Conservation (phyloP, 2,888 invertebrate species). For the Hirtodrosophila cameraria region DNA sequence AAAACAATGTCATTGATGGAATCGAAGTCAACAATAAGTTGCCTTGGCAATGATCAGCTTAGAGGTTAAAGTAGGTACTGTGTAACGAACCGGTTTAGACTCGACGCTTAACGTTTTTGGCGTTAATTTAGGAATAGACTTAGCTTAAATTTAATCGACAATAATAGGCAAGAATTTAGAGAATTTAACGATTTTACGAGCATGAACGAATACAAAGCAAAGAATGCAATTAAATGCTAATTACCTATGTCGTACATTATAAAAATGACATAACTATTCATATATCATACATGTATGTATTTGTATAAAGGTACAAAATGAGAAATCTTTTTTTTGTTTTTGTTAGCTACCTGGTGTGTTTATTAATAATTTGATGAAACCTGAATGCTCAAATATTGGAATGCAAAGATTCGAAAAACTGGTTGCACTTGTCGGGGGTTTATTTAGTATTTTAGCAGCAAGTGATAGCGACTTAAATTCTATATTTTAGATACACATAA, state of each 20-base stretch:
- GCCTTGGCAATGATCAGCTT: constrained; percentile 35
- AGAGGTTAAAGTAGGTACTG: constrained; percentile 24
- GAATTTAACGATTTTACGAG: too few species aligned
- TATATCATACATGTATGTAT: not conserved
- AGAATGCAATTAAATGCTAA: constrained; percentile 54
- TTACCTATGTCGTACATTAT: constrained; percentile 1
- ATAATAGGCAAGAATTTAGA: constrained; percentile 24
- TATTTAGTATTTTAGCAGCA: too few species aligned
- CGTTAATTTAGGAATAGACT: constrained; percentile 36
- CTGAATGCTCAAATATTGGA: constrained; percentile 34
- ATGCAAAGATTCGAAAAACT: constrained; percentile 43
- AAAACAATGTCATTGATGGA: not conserved
- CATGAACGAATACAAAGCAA: constrained; percentile 17
- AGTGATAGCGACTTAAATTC: too few species aligned
- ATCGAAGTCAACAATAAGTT: constrained; percentile 1
- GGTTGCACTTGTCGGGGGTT: constrained; percentile 39
- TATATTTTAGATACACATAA: not conserved
- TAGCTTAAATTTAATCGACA: constrained; percentile 27
- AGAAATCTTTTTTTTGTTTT: constrained; percentile 8
- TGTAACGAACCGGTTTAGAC: constrained; percentile 40
- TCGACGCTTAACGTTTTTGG: constrained; percentile 14
- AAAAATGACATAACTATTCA: constrained; percentile 4
- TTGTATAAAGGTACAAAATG: constrained; percentile 1
- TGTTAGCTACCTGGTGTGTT: constrained; percentile 10
- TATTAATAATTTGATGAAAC: constrained; percentile 50